Evolutionary conservation across 37 sponge, comb jelly and placozoan genomes (phyloP).

Genomic region (Bolinopsis microptera): DNA sequence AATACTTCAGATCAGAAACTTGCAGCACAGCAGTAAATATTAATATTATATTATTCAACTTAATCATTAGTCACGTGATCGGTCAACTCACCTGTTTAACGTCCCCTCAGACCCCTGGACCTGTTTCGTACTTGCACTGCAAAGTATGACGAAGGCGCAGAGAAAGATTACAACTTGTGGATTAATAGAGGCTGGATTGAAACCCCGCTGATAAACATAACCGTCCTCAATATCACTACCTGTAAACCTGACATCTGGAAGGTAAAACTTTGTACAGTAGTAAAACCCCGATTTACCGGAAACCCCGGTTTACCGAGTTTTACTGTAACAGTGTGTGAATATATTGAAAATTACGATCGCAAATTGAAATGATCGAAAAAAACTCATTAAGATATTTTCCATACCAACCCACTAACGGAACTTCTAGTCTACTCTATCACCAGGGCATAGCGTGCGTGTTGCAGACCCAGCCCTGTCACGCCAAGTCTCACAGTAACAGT

Average conservation of each 20-base stretch:
- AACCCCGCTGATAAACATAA: conserved; percentile 8
- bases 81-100: no score
- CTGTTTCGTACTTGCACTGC: conserved; percentile 22
- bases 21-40: no score
- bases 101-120: conserved; percentile 29
- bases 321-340: no score
- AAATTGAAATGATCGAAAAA: no score
- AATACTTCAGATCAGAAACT: no score
- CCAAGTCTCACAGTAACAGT: conserved; percentile 53
- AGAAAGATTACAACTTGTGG: conserved; percentile 30
- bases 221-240: conserved; percentile 17
- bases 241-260: conserved; percentile 49
- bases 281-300: no score
- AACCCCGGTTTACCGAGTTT: no score
- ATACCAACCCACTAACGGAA: not conserved
- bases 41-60: no score
- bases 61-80: no score
- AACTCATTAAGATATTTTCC: no score
- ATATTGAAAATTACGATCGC: no score
- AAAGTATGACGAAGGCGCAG: conserved; percentile 14
- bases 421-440: not conserved
- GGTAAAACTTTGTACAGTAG: no score
- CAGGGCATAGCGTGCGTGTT: conserved; percentile 38
- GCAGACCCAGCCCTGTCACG: conserved; percentile 21
- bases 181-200: not conserved